Conservation (phyloP, 2,113 vertebrate genomes). For the Psophia crepitans region DNA sequence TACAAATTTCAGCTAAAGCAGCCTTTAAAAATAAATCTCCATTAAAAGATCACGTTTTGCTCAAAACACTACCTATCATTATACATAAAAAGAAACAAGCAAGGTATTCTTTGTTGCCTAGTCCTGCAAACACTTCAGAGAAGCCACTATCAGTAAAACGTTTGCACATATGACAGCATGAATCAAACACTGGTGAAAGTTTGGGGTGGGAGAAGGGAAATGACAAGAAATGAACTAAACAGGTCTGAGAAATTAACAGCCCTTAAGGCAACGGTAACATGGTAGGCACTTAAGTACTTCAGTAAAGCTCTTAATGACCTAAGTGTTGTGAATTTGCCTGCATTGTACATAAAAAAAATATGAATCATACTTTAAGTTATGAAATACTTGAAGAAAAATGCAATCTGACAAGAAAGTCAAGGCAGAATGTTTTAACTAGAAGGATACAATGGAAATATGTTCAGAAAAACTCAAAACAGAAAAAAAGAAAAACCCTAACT, state of each 20-base stretch:
- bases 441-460: not conserved
- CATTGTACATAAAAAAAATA: not conserved
- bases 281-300: not conserved
- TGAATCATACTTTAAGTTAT: not conserved
- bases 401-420: not conserved
- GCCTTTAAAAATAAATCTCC: not conserved
- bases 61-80: not conserved
- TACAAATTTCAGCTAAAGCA: not conserved
- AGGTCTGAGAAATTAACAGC: not conserved
- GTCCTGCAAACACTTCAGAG: not conserved
- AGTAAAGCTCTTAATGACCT: not conserved
- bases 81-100: not conserved
- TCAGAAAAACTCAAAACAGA: not conserved
- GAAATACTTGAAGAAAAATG: not conserved
- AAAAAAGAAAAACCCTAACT: not conserved
- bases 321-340: not conserved
- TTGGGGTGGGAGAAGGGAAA: not conserved
- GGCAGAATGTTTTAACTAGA: not conserved
- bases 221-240: not conserved
- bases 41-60: not conserved
- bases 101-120: not conserved
- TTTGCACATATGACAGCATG: not conserved
- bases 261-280: too few species aligned
- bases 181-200: not conserved
- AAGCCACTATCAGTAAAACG: not conserved